A percentile compares a stretch with the other conserved stretches of the same genome.
Evolutionary conservation across 2,888 invertebrate species (phyloP).

Genomic region (Lydus trimaculatus): DNA sequence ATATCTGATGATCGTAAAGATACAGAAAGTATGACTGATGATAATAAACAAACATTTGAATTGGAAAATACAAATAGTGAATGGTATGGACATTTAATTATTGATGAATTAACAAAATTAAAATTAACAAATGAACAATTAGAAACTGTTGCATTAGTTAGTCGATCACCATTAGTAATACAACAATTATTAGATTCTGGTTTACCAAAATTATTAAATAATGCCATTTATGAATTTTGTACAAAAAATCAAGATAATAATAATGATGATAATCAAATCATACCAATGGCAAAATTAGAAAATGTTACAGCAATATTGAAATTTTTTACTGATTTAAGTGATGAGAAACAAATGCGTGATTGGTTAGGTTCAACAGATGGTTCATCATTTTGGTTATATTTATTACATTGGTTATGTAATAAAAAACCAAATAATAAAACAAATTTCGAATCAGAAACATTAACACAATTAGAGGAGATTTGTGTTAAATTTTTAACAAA

Average conservation of each 20-base stretch:
- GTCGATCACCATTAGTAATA: slow-evolving; percentile 81
- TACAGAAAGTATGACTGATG: slow-evolving; percentile 72
- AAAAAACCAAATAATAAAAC: slow-evolving; percentile 57
- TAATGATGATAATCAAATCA: slow-evolving; percentile 13
- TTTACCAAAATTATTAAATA: slow-evolving; percentile 70
- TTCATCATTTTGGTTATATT: slow-evolving; percentile 84
- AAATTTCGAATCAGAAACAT: slow-evolving; percentile 55
- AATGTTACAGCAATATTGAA: slow-evolving; percentile 74
- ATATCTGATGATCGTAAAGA: slow-evolving; percentile 68
- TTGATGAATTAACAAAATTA: slow-evolving; percentile 65
- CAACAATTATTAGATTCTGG: slow-evolving; percentile 79
- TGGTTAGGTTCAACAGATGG: slow-evolving; percentile 86
- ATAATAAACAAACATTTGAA: slow-evolving; percentile 67
- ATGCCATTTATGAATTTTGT: slow-evolving; percentile 66
- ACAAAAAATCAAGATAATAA: slow-evolving; percentile 45
- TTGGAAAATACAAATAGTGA: slow-evolving; percentile 53
- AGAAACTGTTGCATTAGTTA: slow-evolving; percentile 78
- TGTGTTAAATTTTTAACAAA: slow-evolving; percentile 84
- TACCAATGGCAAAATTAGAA: slow-evolving; percentile 66
- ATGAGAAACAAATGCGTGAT: slow-evolving; percentile 82
- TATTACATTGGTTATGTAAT: slow-evolving; percentile 75
- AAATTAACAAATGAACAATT: slow-evolving; percentile 71
- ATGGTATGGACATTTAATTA: slow-evolving; percentile 68
- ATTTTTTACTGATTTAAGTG: slow-evolving; percentile 82
- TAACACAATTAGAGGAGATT: slow-evolving; percentile 74